These are phyloP conservation scores for Rhyacichthys aspro DNA, from an alignment of 2,797 vertebrate species.

Conservation along the genomic window DNA sequence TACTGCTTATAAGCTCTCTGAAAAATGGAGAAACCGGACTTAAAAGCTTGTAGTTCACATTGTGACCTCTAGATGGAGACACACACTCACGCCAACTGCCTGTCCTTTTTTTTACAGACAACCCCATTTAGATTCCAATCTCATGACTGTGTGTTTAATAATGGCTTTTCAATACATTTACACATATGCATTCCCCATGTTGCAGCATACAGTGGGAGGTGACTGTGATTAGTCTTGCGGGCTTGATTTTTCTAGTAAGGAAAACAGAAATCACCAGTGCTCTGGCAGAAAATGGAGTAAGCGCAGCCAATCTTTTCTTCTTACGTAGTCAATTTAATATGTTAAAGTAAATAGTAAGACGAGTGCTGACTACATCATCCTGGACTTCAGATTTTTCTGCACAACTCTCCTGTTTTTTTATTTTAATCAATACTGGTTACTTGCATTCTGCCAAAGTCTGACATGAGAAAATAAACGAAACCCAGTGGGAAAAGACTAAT, in stretches of 20 bases:
- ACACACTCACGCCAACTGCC: constrained; percentile 30
- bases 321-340: constrained; percentile 36
- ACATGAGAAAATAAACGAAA: constrained; percentile 54
- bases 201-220: constrained; percentile 42
- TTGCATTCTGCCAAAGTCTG: constrained; percentile 45
- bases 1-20: constrained; percentile 84
- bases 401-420: constrained; percentile 29
- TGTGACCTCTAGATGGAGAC: constrained; percentile 59
- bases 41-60: constrained; percentile 1
- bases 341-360: constrained; percentile 35
- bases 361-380: constrained; percentile 27
- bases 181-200: constrained; percentile 43
- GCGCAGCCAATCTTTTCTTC: constrained; percentile 1
- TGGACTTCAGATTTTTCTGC: constrained; percentile 41
- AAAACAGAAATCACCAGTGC: constrained; percentile 1
- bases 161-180: constrained; percentile 72
- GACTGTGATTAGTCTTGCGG: constrained; percentile 44
- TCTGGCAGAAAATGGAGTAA: constrained; percentile 4
- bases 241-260: constrained; percentile 17
- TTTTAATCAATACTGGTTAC: constrained; percentile 31
- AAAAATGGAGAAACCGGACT: constrained; percentile 1
- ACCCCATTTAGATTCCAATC: constrained; percentile 45
- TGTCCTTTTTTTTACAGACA: constrained; percentile 13
- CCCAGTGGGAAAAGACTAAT: constrained; percentile 20
- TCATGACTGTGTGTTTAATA: constrained; percentile 58